phyloP scores from a whole-genome alignment of 2,113 vertebrate genomes.

The Sinosuthora webbiana region DNA sequence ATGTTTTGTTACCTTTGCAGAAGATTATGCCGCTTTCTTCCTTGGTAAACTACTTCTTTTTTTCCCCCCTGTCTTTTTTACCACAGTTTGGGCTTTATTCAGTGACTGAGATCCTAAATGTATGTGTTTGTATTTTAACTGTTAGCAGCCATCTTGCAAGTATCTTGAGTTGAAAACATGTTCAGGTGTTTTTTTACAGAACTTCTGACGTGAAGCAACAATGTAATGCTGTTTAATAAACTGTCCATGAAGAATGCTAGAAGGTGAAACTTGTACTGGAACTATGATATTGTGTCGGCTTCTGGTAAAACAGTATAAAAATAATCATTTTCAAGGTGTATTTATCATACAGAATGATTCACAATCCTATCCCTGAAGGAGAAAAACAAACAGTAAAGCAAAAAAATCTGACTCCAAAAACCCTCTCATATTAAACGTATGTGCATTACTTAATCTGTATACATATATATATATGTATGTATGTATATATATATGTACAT shows the following conservation, averaged over 20 bases:
- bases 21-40: neutral
- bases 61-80: neutral
- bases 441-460: neutral
- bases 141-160: neutral
- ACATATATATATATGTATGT: neutral
- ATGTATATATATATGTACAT: neutral
- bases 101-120: neutral
- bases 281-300: neutral
- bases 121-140: neutral
- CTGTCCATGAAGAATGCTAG: neutral
- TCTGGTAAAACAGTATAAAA: neutral
- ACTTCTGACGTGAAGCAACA: neutral
- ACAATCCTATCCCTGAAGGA: neutral
- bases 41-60: neutral
- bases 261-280: neutral
- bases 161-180: neutral
- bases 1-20: neutral
- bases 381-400: neutral
- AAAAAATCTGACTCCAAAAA: neutral
- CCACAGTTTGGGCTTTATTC: neutral
- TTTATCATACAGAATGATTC: neutral
- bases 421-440: neutral
- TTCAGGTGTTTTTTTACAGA: neutral
- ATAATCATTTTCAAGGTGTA: neutral
- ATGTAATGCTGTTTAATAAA: neutral